phyloP scores from a whole-genome alignment of 1,140 invertebrate genomes.

The Thaumetopoea pityocampa region DNA sequence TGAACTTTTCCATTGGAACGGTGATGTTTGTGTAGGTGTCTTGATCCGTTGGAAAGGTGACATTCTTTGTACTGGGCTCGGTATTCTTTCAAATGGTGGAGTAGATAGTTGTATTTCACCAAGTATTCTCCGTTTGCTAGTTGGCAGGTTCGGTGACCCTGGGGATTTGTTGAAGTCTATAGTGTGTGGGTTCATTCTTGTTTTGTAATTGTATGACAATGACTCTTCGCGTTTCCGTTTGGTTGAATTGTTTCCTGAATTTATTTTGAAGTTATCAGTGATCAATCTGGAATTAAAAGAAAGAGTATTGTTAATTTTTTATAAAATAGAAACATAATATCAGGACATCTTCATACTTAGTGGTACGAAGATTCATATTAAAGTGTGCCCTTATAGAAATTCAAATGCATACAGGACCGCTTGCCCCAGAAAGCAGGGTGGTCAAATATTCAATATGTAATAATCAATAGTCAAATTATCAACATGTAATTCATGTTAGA shows the following conservation, averaged over 20 bases:
- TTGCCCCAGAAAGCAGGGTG: too few relatives aligned
- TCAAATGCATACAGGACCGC: too few relatives aligned
- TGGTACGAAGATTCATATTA: too few relatives aligned
- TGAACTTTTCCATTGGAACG: too few relatives aligned
- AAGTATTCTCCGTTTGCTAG: conserved; percentile 44
- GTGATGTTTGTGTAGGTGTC: not conserved
- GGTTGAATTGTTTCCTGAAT: conserved; percentile 57
- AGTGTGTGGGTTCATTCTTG: conserved; percentile 57
- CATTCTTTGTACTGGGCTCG: not conserved
- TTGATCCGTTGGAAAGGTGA: conserved; percentile 11
- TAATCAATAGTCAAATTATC: too few relatives aligned
- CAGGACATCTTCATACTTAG: too few relatives aligned
- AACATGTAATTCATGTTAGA: too few relatives aligned
- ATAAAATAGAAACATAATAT: too few relatives aligned
- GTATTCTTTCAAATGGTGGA: conserved; percentile 11
- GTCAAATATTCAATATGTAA: too few relatives aligned
- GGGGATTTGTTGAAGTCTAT: conserved; percentile 46
- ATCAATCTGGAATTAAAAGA: conserved; percentile 54
- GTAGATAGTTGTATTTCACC: conserved; percentile 43
- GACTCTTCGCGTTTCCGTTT: conserved; percentile 59
- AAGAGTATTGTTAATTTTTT: conserved; percentile 8
- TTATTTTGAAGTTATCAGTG: conserved; percentile 64
- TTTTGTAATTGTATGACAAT: conserved; percentile 44
- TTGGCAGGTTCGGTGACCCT: conserved; percentile 37
- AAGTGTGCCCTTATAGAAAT: too few relatives aligned